Conservation (phyloP, 1,140 invertebrate species). For the Eulimnadia texana region DNA sequence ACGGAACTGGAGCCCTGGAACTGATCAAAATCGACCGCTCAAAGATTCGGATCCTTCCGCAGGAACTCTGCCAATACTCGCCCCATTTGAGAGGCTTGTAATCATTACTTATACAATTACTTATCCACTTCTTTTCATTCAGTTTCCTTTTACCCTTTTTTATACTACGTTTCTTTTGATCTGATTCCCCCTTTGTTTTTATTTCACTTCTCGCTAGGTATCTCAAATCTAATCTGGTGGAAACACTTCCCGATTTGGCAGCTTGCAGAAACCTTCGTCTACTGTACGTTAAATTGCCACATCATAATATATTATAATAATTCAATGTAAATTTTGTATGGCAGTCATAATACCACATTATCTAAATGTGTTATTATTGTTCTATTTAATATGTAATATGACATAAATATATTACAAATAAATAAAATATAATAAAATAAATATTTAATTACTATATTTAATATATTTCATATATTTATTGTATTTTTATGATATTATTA, state of each 20-base stretch:
- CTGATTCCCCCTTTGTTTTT: too few species aligned
- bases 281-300: conserved; percentile 49
- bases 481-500: neutral
- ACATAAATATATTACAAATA: too few species aligned
- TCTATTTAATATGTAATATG: too few species aligned
- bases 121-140: conserved; percentile 1
- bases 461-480: conserved; percentile 2
- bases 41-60: conserved; percentile 49
- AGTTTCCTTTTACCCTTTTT: too few species aligned
- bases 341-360: too few species aligned
- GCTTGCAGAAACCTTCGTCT: conserved; percentile 49
- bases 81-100: conserved; percentile 72
- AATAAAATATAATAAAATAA: too few species aligned
- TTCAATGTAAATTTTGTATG: conserved; percentile 1
- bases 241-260: conserved; percentile 33
- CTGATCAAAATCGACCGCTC: conserved; percentile 67
- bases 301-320: conserved; percentile 13
- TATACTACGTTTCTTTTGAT: too few species aligned
- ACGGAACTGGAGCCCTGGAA: conserved; percentile 58
- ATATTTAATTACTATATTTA: too few species aligned
- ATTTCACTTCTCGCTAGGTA: conserved; percentile 57
- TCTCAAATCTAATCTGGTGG: conserved; percentile 63
- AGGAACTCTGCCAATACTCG: conserved; percentile 55
- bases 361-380: too few species aligned
- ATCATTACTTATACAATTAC: conserved; percentile 33